Evolutionary conservation across 2,797 vertebrate genomes (phyloP).

Genomic region (Protosalanx chinensis): DNA sequence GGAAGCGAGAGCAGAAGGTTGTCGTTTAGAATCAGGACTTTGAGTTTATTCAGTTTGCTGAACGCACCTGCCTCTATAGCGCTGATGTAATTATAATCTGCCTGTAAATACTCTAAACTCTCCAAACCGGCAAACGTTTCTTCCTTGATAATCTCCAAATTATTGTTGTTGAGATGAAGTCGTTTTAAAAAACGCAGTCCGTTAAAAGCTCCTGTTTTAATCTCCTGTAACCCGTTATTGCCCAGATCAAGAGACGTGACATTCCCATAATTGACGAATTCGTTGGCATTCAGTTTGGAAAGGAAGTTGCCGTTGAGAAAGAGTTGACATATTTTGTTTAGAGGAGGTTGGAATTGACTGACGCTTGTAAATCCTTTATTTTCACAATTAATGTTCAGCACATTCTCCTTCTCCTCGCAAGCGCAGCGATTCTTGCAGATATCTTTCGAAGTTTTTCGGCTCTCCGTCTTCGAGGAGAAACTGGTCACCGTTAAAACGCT

Average conservation of each 20-base stretch:
- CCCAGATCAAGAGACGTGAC: conserved; percentile 94
- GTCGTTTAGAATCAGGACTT: conserved; percentile 96
- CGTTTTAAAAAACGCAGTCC: conserved; percentile 91
- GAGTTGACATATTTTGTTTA: conserved; percentile 91
- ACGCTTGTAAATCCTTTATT: conserved; percentile 95
- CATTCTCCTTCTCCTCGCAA: conserved; percentile 94
- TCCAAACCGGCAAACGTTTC: conserved; percentile 92
- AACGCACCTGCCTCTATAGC: conserved; percentile 90
- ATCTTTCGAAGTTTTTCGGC: conserved; percentile 97
- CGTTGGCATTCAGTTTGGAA: conserved; percentile 86
- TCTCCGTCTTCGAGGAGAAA: conserved; percentile 83
- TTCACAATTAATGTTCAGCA: conserved; percentile 96
- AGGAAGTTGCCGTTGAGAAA: conserved; percentile 96
- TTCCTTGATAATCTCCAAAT: conserved; percentile 90
- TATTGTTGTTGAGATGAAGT: conserved; percentile 96
- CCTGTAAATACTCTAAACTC: conserved; percentile 95
- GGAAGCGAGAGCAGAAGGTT: conserved; percentile 93
- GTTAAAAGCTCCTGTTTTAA: conserved; percentile 85
- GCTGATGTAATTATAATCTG: conserved; percentile 97
- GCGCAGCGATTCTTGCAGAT: conserved; percentile 93
- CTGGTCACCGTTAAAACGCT: conserved; percentile 90
- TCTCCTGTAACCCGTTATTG: conserved; percentile 96
- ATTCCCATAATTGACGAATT: conserved; percentile 93
- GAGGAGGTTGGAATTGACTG: conserved; percentile 86
- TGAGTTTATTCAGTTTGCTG: conserved; percentile 94